These are phyloP conservation scores for Yoshiicerus persimilis DNA, from an alignment of 1,140 invertebrate species.

Conservation along the genomic window DNA sequence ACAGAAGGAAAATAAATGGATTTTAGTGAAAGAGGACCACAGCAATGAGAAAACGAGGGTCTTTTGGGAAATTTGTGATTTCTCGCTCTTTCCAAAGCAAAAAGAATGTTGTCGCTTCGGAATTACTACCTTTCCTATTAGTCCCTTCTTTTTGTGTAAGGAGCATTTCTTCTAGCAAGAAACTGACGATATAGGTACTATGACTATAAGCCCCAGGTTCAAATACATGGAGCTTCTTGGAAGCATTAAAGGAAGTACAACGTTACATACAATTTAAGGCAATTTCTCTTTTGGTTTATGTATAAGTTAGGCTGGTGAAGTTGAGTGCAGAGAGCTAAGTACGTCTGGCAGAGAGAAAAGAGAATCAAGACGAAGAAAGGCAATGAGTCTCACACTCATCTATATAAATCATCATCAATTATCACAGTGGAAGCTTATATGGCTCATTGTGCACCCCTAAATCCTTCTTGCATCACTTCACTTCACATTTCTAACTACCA, in stretches of 20 bases:
- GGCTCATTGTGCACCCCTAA: background rate
- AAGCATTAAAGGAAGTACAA: no score
- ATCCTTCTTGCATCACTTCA: background rate
- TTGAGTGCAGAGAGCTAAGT: background rate
- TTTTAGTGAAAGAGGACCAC: no score
- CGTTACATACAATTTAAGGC: no score
- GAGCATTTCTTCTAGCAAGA: background rate
- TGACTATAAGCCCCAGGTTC: no score
- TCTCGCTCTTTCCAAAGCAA: no score
- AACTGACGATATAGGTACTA: no score
- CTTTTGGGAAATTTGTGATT: no score
- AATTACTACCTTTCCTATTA: background rate
- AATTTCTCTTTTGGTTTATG: background rate
- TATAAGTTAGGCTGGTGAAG: background rate
- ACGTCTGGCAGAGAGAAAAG: background rate
- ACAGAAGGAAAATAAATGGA: no score
- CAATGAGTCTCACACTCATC: background rate
- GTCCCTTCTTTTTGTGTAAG: background rate
- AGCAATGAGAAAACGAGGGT: no score
- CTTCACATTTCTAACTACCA: background rate
- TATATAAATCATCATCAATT: slow-evolving; percentile 1
- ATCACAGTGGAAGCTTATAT: background rate
- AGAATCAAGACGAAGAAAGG: background rate
- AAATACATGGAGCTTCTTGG: no score
- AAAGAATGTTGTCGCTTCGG: background rate